Conservation (phyloP, 2,888 invertebrate species). For the Oscheius sp. region DNA sequence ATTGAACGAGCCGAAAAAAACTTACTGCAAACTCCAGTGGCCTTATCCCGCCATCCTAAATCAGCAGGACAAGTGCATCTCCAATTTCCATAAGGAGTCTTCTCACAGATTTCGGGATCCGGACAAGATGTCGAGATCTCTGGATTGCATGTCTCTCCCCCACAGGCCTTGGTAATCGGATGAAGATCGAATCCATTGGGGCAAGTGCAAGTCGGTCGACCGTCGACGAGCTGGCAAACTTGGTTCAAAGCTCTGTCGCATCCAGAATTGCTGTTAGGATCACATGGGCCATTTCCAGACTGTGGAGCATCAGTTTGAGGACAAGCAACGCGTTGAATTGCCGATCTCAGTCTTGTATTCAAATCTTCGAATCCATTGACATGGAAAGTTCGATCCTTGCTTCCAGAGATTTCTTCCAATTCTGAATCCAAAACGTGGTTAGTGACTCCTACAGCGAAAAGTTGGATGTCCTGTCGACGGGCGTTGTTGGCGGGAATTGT, state of each 20-base stretch:
- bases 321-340: constrained; percentile 69
- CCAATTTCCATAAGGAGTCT: constrained; percentile 70
- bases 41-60: constrained; percentile 57
- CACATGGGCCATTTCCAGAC: constrained; percentile 59
- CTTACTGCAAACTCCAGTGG: constrained; percentile 54
- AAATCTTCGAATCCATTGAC: constrained; percentile 70
- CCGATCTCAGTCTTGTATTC: constrained; percentile 64
- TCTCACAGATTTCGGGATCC: constrained; percentile 68
- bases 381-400: constrained; percentile 63
- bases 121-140: constrained; percentile 67
- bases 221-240: constrained; percentile 56
- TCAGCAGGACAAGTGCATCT: constrained; percentile 68
- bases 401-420: constrained; percentile 62
- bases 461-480: constrained; percentile 68
- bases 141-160: constrained; percentile 69
- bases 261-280: constrained; percentile 61
- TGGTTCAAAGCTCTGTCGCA: constrained; percentile 68
- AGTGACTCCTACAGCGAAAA: constrained; percentile 74
- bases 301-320: constrained; percentile 46
- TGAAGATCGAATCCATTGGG: constrained; percentile 68
- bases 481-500: constrained; percentile 68
- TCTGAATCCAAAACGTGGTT: constrained; percentile 66
- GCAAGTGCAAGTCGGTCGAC: constrained; percentile 59
- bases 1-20: too few species aligned
- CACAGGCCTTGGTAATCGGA: constrained; percentile 67